Base-by-base conservation (phyloP, 30 jellyfish, hydroid and myxozoan species). In the Hydra vulgaris region DNA sequence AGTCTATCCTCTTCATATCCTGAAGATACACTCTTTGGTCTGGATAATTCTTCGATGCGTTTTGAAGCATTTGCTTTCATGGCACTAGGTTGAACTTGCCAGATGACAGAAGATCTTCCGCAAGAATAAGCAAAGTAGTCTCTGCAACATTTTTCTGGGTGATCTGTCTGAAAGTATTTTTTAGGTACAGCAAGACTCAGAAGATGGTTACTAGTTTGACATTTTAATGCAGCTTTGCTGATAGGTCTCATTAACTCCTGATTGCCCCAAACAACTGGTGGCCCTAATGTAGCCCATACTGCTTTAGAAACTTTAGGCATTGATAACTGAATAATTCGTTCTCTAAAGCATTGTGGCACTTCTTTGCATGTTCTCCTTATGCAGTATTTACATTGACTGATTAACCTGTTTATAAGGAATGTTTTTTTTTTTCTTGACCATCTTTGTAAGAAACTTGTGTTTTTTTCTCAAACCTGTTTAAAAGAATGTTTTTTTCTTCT, bases 201-300 rank as follows among this genome's bases (percentile, higher is more conserved):
- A 15, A 76, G 73, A 0, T 94, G 71, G 22, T 82, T 95, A 73
- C 85, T 82, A 7, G 97, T 79, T 52, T 26, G 72, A 0, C 96
- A 91, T 18, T 79, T 91, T 88, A 91, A 78, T 3, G 97, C 97
- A 1, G 92, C 89, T 18, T 69, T 76, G 25, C 88, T 91, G 1
- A 91, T 26, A 17, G 97, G 97, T 89, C 97, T 54, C 95, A 91
- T 86, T 26, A 92, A 90, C 52, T 91, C 97, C 84, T 91, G 97
- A 72, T 91, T 91, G 15, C 97, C 97, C 97, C 97, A 91, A 8
- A 86, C 92, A 61, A 91, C 27, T 70, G 75, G 92, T 0, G 89
- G 92, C 81, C 84, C 96, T 52, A 74, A 66, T 25, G 97, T 91
- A 16, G 71, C 55, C 97, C 97, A 91, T 1, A 53, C 86, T 18